These are phyloP conservation scores for Tachystola acroxantha DNA, from an alignment of 2,888 invertebrate species.

Conservation along the genomic window DNA sequence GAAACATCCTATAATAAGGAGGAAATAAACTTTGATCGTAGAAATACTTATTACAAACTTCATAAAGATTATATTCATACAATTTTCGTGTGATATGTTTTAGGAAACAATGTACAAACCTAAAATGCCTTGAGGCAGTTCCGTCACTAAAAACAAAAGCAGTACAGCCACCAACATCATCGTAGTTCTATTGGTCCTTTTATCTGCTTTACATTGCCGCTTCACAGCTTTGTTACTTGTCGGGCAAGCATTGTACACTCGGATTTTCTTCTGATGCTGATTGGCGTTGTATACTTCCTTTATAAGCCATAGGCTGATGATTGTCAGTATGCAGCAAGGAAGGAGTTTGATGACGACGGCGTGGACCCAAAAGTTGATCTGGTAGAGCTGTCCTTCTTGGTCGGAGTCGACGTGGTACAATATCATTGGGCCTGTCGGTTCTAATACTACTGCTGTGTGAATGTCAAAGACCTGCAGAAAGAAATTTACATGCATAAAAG, in stretches of 20 bases:
- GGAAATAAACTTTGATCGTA: no score
- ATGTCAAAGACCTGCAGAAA: conserved; percentile 60
- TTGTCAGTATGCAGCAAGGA: conserved; percentile 87
- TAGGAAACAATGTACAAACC: conserved; percentile 40
- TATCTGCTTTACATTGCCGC: conserved; percentile 61
- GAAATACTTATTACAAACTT: no score
- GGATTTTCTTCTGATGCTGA: conserved; percentile 81
- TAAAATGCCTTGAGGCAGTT: conserved; percentile 89
- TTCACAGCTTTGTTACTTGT: conserved; percentile 54
- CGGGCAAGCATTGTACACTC: conserved; percentile 64
- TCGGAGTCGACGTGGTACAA: conserved; percentile 75
- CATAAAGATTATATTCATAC: no score
- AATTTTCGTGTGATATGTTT: no score
- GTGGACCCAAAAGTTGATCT: conserved; percentile 89
- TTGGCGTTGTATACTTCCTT: conserved; percentile 84
- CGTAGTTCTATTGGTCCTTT: conserved; percentile 87
- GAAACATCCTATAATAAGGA: no score
- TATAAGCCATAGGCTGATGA: conserved; percentile 84
- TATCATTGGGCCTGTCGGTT: conserved; percentile 66
- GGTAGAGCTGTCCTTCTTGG: conserved; percentile 79
- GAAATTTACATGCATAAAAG: conserved; percentile 8
- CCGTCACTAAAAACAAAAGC: conserved; percentile 91
- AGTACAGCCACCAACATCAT: conserved; percentile 93
- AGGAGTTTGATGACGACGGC: conserved; percentile 88
- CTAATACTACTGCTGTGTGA: conserved; percentile 68